These are phyloP conservation scores for Drosophila recens DNA, from an alignment of 2,888 invertebrate species.

Conservation along the genomic window DNA sequence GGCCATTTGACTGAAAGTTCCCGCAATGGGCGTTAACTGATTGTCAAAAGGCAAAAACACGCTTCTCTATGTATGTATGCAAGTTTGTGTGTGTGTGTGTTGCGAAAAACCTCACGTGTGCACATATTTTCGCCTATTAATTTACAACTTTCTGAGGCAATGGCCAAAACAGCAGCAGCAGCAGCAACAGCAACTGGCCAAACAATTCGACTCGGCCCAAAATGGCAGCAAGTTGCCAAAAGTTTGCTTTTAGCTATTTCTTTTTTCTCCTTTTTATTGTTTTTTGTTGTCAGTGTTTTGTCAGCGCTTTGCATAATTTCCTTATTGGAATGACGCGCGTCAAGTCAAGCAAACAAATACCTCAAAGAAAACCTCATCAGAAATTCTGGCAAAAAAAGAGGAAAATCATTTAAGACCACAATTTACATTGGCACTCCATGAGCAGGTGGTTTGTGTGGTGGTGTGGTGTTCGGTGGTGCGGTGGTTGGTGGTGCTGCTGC, in stretches of 20 bases:
- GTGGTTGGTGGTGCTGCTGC: constrained; percentile 7
- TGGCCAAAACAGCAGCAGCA: constrained; percentile 46
- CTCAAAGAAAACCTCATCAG: constrained; percentile 64
- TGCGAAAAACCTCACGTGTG: constrained; percentile 54
- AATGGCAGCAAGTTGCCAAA: constrained; percentile 63
- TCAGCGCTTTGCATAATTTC: constrained; percentile 68
- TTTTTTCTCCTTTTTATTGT: constrained; percentile 14
- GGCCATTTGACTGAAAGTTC: constrained; percentile 74
- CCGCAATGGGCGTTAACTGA: constrained; percentile 74
- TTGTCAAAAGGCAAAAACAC: constrained; percentile 44
- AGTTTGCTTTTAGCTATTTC: constrained; percentile 10
- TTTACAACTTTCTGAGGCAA: constrained; percentile 74
- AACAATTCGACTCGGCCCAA: constrained; percentile 63
- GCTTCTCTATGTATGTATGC: constrained; percentile 1
- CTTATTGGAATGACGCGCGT: constrained; percentile 53
- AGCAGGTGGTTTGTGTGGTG: constrained; percentile 14
- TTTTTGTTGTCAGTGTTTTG: constrained; percentile 37
- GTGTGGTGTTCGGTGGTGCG: not conserved
- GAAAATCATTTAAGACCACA: constrained; percentile 26
- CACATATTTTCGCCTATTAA: constrained; percentile 75
- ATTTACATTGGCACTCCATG: constrained; percentile 41
- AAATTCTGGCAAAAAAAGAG: constrained; percentile 61
- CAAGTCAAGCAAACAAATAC: constrained; percentile 4
- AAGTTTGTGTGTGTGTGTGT: not conserved
- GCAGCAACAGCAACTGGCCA: constrained; percentile 36